phyloP scores from a whole-genome alignment of 30 jellyfish, hydroid and myxozoan genomes.

The Aurelia aurita region DNA sequence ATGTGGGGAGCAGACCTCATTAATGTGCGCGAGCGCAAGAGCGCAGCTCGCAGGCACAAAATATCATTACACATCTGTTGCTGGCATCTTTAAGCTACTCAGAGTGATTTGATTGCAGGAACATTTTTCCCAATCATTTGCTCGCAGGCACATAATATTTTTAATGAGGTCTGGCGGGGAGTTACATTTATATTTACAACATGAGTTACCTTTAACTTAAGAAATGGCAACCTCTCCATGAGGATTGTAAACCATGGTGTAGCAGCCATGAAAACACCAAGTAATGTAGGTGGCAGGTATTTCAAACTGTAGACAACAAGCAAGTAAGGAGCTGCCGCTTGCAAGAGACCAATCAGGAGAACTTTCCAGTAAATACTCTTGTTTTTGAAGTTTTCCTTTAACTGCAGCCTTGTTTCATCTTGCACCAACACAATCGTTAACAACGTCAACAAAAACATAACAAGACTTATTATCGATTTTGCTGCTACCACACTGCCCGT shows the following conservation, averaged over 20 bases:
- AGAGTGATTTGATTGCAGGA: too few species aligned
- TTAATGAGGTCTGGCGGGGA: too few species aligned
- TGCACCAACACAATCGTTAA: background rate
- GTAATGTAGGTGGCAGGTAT: constrained; percentile 78
- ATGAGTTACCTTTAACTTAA: constrained; percentile 38
- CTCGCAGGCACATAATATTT: too few species aligned
- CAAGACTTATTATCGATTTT: constrained; percentile 61
- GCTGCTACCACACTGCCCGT: constrained; percentile 75
- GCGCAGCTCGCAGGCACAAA: too few species aligned
- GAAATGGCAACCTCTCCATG: constrained; percentile 70
- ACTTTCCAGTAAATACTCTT: constrained; percentile 68
- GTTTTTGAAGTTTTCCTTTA: constrained; percentile 41
- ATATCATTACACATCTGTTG: too few species aligned
- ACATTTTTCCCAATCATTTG: too few species aligned
- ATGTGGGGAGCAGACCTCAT: too few species aligned
- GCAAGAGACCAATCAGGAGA: constrained; percentile 67
- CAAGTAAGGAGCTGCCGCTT: constrained; percentile 78
- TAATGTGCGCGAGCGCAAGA: too few species aligned
- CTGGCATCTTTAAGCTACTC: too few species aligned
- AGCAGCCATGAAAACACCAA: constrained; percentile 83
- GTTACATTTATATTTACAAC: too few species aligned
- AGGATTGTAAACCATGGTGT: constrained; percentile 82
- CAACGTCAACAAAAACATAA: constrained; percentile 27
- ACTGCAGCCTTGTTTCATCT: constrained; percentile 30
- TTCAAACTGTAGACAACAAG: constrained; percentile 71